phyloP scores from a whole-genome alignment of 1,140 invertebrate genomes.

The Thaumatotibia leucotreta region DNA sequence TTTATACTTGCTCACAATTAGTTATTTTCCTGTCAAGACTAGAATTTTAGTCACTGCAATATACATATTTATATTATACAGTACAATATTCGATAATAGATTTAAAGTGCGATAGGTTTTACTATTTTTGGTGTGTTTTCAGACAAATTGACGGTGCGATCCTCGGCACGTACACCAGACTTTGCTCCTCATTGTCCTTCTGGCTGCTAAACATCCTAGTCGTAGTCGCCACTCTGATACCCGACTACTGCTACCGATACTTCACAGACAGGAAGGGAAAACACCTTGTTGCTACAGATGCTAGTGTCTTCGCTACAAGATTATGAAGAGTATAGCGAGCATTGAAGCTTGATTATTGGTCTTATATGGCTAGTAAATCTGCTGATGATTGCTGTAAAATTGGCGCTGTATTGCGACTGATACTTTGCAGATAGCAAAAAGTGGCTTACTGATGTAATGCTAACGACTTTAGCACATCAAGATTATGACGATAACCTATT shows the following conservation, averaged over 20 bases:
- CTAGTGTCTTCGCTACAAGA: background rate
- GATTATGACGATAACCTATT: no score
- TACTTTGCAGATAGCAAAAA: no score
- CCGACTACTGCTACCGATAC: slow-evolving; percentile 69
- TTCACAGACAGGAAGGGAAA: slow-evolving; percentile 30
- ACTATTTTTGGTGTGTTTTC: slow-evolving; percentile 32
- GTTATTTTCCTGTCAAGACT: no score
- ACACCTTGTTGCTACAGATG: background rate
- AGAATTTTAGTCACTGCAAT: background rate
- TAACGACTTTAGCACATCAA: no score
- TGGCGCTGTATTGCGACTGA: no score
- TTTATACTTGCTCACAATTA: no score
- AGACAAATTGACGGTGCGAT: slow-evolving; percentile 80
- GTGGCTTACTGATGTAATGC: no score
- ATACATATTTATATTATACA: background rate
- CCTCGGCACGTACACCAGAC: slow-evolving; percentile 78
- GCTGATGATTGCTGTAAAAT: no score
- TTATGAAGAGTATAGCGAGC: no score
- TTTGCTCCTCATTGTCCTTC: slow-evolving; percentile 78
- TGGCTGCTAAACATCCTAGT: slow-evolving; percentile 80
- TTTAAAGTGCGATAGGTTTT: no score
- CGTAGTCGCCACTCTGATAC: slow-evolving; percentile 78
- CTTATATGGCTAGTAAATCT: no score
- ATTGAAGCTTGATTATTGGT: no score
- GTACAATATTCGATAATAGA: background rate